A percentile compares a stretch with the other conserved stretches of the same genome.
These are phyloP conservation scores for Pseudochromis fuscus DNA, from an alignment of 2,797 vertebrate genomes.

Conservation along the genomic window DNA sequence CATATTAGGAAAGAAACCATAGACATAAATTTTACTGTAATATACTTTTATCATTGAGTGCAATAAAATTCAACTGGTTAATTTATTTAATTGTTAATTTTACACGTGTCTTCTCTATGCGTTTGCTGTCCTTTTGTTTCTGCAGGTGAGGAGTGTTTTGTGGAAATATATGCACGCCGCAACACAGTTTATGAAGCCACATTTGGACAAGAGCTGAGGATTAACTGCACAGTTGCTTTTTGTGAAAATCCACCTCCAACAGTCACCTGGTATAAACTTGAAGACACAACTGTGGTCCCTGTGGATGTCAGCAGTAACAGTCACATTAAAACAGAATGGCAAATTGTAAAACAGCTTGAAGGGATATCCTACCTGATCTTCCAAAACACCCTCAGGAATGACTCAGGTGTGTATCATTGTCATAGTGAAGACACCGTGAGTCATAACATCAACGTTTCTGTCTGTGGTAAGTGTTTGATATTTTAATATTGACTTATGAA, in stretches of 20 bases:
- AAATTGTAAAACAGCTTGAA: fast-evolving
- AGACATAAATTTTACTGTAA: too few species aligned
- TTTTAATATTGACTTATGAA: neutral
- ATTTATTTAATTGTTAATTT: neutral
- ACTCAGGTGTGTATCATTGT: conserved; percentile 56
- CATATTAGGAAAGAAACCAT: too few species aligned
- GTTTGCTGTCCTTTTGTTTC: conserved; percentile 71
- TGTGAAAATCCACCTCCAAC: conserved; percentile 1
- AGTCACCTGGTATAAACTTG: conserved; percentile 39
- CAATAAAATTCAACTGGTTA: neutral
- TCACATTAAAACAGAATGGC: conserved; percentile 1
- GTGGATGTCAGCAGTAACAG: neutral
- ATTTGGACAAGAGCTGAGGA: fast-evolving
- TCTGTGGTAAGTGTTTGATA: conserved; percentile 50
- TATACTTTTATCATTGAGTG: neutral
- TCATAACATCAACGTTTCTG: conserved; percentile 17
- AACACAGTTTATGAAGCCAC: fast-evolving
- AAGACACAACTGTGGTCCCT: fast-evolving
- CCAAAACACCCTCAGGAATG: neutral
- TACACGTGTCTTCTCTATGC: neutral
- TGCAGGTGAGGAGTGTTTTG: conserved; percentile 10
- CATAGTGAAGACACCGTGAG: fast-evolving
- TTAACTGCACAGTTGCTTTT: conserved; percentile 17
- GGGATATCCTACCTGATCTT: conserved; percentile 1
- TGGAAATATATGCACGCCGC: fast-evolving